phyloP scores from a whole-genome alignment of 2,888 invertebrate genomes.

The Dasysyrphus tricinctus region DNA sequence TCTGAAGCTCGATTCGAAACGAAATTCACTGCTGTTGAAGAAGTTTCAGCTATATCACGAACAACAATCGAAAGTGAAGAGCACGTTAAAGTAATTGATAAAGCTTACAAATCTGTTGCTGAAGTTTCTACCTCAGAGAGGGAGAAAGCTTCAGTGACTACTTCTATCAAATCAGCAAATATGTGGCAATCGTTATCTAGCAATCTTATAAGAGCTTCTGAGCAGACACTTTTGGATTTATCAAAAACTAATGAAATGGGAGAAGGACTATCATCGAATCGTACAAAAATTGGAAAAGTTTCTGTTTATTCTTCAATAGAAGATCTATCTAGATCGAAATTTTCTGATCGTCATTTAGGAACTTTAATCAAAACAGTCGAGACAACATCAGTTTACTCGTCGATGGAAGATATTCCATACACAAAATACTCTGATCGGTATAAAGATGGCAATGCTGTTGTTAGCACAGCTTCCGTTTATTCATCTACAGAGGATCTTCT shows the following conservation, averaged over 20 bases:
- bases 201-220: constrained; percentile 62
- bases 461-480: constrained; percentile 39
- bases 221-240: constrained; percentile 63
- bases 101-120: constrained; percentile 53
- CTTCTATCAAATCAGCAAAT: constrained; percentile 68
- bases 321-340: constrained; percentile 55
- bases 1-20: constrained; percentile 40
- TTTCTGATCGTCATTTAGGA: constrained; percentile 53
- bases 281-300: constrained; percentile 61
- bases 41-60: constrained; percentile 46
- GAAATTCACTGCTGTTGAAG: constrained; percentile 55
- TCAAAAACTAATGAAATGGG: constrained; percentile 48
- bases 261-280: constrained; percentile 13
- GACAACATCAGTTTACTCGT: constrained; percentile 65
- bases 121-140: constrained; percentile 43
- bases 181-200: constrained; percentile 70
- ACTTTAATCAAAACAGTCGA: constrained; percentile 64
- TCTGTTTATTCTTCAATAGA: constrained; percentile 65
- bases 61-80: constrained; percentile 61
- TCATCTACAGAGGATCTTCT: constrained; percentile 56
- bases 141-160: constrained; percentile 37
- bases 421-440: constrained; percentile 66
- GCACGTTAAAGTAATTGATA: constrained; percentile 57
- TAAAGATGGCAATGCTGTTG: constrained; percentile 25
- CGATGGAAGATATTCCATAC: constrained; percentile 61